Conservation (phyloP, 2,888 invertebrate species). For the Acutogordius australiensis region DNA sequence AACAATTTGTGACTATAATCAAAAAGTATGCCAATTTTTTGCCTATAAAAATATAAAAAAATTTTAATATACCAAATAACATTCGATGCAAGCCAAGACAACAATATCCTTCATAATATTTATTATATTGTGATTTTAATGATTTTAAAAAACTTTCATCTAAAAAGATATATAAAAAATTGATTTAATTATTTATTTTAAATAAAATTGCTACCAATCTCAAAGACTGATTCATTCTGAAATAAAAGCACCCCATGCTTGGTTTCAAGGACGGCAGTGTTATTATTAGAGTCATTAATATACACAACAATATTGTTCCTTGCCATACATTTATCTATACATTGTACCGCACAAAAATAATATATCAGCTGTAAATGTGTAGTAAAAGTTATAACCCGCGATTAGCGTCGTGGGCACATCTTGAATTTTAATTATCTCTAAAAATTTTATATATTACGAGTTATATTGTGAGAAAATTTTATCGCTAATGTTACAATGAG, state of each 20-base stretch:
- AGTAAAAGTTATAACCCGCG: no score
- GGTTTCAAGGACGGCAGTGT: neutral
- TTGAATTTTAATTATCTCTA: no score
- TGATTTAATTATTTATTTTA: neutral
- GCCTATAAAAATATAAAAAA: neutral
- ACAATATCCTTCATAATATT: constrained; percentile 1
- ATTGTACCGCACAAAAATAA: no score
- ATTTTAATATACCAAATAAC: neutral
- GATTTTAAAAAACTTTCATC: neutral
- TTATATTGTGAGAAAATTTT: no score
- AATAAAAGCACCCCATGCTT: neutral
- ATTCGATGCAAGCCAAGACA: neutral
- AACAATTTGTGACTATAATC: constrained; percentile 71
- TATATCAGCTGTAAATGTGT: no score
- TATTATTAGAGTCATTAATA: neutral
- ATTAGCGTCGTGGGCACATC: no score
- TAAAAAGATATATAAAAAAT: neutral
- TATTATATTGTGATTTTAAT: neutral
- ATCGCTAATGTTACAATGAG: no score
- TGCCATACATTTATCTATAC: neutral
- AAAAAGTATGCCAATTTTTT: constrained; percentile 44
- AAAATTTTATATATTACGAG: no score
- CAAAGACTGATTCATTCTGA: neutral
- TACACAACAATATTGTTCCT: constrained; percentile 1
- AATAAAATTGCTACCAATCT: neutral